Conservation (phyloP, 2,797 vertebrate genomes). For the Sus cebifrons region DNA sequence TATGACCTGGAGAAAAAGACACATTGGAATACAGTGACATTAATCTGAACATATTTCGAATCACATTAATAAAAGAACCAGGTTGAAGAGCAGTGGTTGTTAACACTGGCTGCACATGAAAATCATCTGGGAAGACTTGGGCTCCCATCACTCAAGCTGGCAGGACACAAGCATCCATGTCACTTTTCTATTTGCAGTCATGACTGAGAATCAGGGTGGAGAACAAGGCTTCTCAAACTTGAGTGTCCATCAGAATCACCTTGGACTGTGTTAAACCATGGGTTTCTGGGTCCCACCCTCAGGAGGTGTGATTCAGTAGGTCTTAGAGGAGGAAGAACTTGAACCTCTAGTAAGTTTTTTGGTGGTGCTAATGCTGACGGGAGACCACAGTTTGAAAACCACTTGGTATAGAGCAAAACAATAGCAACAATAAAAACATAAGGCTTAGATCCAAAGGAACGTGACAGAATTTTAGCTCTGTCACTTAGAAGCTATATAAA, state of each 20-base stretch:
- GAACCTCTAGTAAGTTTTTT: background rate
- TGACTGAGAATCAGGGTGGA: background rate
- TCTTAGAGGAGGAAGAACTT: background rate
- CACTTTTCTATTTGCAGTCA: background rate
- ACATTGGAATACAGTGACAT: constrained; percentile 17
- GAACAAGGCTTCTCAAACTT: background rate
- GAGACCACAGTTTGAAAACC: constrained; percentile 36
- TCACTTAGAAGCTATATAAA: constrained; percentile 17
- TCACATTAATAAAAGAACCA: background rate
- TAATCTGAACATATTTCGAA: background rate
- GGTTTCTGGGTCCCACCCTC: background rate
- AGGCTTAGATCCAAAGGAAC: background rate
- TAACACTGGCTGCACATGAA: background rate
- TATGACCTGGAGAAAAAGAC: constrained; percentile 87
- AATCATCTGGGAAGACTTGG: background rate
- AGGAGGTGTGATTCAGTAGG: background rate
- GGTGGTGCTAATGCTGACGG: background rate
- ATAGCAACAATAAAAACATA: background rate
- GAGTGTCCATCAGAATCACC: background rate
- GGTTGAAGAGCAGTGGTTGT: background rate
- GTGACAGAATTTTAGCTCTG: constrained; percentile 36
- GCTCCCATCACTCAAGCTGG: background rate
- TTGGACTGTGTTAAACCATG: background rate
- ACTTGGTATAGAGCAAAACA: background rate
- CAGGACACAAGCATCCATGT: background rate